Conservation (phyloP, 64 coral and sea anemone species). For the Pachyseris speciosa region DNA sequence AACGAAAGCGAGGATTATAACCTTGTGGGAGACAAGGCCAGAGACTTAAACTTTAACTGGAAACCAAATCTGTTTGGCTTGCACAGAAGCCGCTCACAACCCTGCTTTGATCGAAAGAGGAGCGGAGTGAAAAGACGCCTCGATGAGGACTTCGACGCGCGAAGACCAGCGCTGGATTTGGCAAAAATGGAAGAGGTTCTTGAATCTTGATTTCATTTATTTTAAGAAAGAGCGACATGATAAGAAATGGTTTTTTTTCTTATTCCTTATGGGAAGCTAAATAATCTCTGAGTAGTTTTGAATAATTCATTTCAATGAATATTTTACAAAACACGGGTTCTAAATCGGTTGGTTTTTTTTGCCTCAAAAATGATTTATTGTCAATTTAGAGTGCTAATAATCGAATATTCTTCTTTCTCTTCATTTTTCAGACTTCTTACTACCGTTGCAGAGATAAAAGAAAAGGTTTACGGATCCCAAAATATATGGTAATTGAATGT, state of each 20-base stretch:
- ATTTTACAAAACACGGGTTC: slow-evolving; percentile 59
- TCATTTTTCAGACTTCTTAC: slow-evolving; percentile 84
- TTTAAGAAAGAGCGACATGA: neutral
- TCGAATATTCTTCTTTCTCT: slow-evolving; percentile 19
- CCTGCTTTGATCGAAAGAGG: slow-evolving; percentile 74
- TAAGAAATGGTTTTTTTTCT: slow-evolving; percentile 41
- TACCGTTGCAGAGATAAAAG: slow-evolving; percentile 85
- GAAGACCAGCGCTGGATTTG: slow-evolving; percentile 87
- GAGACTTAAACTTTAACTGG: slow-evolving; percentile 52
- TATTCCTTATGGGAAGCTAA: slow-evolving; percentile 30
- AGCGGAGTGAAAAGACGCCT: slow-evolving; percentile 81
- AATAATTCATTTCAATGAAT: slow-evolving; percentile 85
- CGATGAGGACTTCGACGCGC: slow-evolving; percentile 59
- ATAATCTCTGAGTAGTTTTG: slow-evolving; percentile 62
- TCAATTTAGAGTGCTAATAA: neutral
- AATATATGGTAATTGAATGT: slow-evolving; percentile 79
- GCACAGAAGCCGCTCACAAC: slow-evolving; percentile 87
- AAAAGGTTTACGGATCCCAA: slow-evolving; percentile 82
- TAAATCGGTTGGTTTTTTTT: slow-evolving; percentile 21
- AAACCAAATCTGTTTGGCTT: slow-evolving; percentile 46
- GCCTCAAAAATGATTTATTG: slow-evolving; percentile 12
- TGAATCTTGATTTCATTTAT: slow-evolving; percentile 1
- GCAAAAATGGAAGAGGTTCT: slow-evolving; percentile 99
- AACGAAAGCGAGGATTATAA: neutral
- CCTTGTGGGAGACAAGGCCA: neutral